Evolutionary conservation across 2,113 vertebrate genomes (phyloP).

Genomic region (Pachycephala philippinensis): DNA sequence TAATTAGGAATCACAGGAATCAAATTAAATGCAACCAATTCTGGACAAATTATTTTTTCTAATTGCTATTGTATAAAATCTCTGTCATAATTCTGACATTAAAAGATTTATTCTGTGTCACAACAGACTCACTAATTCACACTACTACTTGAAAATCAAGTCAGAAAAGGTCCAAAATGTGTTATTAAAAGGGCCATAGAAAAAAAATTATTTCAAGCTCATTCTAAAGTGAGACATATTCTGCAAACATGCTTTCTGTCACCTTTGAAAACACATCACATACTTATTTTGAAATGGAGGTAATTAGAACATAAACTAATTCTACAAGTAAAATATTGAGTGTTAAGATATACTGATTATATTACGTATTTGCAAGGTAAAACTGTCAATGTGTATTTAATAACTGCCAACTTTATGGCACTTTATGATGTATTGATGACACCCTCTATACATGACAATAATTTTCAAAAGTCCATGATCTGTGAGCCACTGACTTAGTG

Average conservation of each 20-base stretch:
- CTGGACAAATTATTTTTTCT: not conserved
- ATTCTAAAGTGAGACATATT: not conserved
- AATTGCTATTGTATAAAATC: not conserved
- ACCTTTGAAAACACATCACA: not conserved
- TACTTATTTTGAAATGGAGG: not conserved
- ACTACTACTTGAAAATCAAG: not conserved
- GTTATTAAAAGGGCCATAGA: not conserved
- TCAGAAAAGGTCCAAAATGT: not conserved
- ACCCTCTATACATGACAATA: not conserved
- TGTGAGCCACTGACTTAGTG: not conserved
- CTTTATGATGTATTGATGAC: not conserved
- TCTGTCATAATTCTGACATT: not conserved
- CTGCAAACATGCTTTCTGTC: not conserved
- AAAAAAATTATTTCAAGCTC: not conserved
- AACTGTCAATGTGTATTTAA: not conserved
- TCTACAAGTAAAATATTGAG: not conserved
- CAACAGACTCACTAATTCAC: not conserved
- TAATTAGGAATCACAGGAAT: not conserved
- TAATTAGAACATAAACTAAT: not conserved
- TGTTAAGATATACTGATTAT: not conserved
- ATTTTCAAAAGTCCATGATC: not conserved
- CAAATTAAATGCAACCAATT: not conserved
- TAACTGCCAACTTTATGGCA: not conserved
- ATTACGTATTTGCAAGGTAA: not conserved
- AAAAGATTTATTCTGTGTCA: not conserved